Evolutionary conservation across 1,140 invertebrate species (phyloP), one percentile per base, ranked within the genome.

Genomic region (Galleria mellonella): DNA sequence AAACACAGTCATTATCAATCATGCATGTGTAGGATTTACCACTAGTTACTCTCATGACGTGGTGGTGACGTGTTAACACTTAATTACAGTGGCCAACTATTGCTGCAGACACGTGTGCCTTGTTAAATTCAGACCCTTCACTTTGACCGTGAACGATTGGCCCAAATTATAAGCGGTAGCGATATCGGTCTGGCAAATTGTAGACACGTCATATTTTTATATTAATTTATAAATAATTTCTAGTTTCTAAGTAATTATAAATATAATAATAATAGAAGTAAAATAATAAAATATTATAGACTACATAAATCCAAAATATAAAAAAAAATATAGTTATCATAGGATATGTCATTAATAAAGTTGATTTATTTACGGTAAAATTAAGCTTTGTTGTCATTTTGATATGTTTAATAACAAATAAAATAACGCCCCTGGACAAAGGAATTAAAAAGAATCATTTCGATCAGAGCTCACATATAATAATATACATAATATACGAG

Each of bases 61-160:
- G 63, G 46, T 53, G 48, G 45, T 57, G 66, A 65, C 65, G 59
- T 55, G 56, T 51, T 51, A 37, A 37, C 35, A 37, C 35, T 37
- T 37, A 37, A 37, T 37, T 37, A 57, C 44, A 56, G 53, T 62
- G 49, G 53, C 51, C 50, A 64, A 56, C 57, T 55, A 58, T 52
- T 39, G 54, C 48, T 45, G 14, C 40, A 28, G 51, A 63, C 66
- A 70, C 62, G 62, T 66, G 66, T 70, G 55, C 47, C 60, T 63
- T 57, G 55, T 66, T 70, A 70, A 59, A 57, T 53, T 42, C 66
- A 60, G 52, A 59, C 59, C 55, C 56, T 59, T 56, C 50, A 56
- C 51, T 60, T 37, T 51, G 42, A 48, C 32, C 45, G 42, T 32
- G 31, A 32, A 30, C 17, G 13, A 4, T 17, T 37, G 35, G 35